Percentiles rank a stretch among this genome's conserved stretches.
These are phyloP conservation scores for Eubucco bourcierii DNA, from an alignment of 2,113 vertebrate genomes.

Conservation along the genomic window DNA sequence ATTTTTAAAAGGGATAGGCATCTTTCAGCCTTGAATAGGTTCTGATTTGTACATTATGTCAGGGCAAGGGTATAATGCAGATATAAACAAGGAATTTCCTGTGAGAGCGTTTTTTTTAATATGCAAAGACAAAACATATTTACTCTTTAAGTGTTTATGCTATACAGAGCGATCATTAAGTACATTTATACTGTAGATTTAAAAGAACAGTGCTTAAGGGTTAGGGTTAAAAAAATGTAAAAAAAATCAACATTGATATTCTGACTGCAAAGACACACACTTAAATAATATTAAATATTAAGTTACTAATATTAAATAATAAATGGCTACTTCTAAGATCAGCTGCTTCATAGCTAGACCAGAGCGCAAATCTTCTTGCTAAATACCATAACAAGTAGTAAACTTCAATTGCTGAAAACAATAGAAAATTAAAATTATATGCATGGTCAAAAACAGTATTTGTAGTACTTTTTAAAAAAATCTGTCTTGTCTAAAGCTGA, in stretches of 20 bases:
- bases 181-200: neutral
- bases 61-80: neutral
- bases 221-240: neutral
- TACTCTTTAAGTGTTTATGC: neutral
- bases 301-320: slow-evolving; percentile 8
- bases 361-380: neutral
- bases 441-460: neutral
- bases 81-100: neutral
- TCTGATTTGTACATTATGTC: neutral
- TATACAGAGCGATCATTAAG: neutral
- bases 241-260: neutral
- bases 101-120: neutral
- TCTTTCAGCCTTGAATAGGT: neutral
- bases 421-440: neutral
- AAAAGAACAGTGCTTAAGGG: neutral
- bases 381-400: neutral
- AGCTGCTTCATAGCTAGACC: neutral
- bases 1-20: neutral
- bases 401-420: neutral
- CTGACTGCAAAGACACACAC: neutral
- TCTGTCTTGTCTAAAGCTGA: neutral
- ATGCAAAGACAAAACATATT: neutral
- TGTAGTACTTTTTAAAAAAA: neutral
- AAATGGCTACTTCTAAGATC: neutral
- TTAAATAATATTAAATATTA: neutral